Evolutionary conservation across 1,140 invertebrate genomes (phyloP), one percentile per base, ranked within the genome.

Genomic region (Episyrphus balteatus): DNA sequence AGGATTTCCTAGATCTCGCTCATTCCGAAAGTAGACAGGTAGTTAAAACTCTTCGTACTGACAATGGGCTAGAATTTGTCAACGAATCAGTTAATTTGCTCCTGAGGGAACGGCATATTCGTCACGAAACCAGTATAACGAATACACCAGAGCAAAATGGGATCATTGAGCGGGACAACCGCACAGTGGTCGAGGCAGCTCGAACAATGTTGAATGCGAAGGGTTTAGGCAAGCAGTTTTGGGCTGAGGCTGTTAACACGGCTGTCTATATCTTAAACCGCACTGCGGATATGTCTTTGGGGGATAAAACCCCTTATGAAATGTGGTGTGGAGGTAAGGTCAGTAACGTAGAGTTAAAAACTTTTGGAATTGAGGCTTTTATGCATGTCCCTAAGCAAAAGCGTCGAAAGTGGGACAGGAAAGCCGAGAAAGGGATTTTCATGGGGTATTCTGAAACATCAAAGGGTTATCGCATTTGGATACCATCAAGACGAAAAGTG

Each of bases 101-200:
- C 7, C 53, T 60, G 2, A 13, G 44, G 17, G 44, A 32, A 39
- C 33, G 43, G 34, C 64, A 63, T 9, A 68, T 72, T 17, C 44
- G 30, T 19, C 66, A 73, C 49, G 58, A 70, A 54, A 60, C 43
- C 8, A 59, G 57, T 15, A 56, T 63, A 17, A 38, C 61, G 1
- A 73, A 74, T 49, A 70, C 63, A 6, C 69, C 72, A 1, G 51
- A 77, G 54, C 64, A 73, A 50, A 78, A 77, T 55, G 71, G 71
- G 12, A 52, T 55, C n/a, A 56, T 63, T 10, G 71, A 75, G 44
- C 48, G 68, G 21, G 59, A 59, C 26, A 70, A 73, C 46, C 36
- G 70, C 9, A 70, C 68, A 1, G 54, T 73, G 2, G 52, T 70
- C 0, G 68, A 75, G 31, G 54, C 45, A 47, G 70, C 66, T 0